Conservation (phyloP, 2,113 vertebrate species). For the Callionymus lyra region DNA sequence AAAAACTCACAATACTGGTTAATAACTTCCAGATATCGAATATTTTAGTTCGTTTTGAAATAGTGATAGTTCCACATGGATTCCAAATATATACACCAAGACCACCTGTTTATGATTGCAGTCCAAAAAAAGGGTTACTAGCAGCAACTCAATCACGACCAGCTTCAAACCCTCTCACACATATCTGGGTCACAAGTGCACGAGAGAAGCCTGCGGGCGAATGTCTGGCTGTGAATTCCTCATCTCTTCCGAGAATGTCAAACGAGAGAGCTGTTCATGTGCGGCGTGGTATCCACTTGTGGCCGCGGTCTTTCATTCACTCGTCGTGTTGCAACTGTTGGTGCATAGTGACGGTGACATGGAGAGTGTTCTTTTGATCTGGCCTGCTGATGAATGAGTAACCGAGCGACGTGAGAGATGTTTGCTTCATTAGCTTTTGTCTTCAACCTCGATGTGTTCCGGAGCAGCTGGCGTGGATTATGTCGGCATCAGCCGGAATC, state of each 20-base stretch:
- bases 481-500: conserved; percentile 84
- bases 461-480: conserved; percentile 85
- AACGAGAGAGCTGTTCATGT: conserved; percentile 25
- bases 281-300: conserved; percentile 22
- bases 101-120: no score
- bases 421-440: no score
- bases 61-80: no score
- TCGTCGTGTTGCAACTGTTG: conserved; percentile 23
- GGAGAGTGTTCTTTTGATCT: conserved; percentile 27
- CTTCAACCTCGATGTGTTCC: neutral
- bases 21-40: no score
- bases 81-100: no score
- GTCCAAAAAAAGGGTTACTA: no score
- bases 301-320: conserved; percentile 17
- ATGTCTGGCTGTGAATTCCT: conserved; percentile 25
- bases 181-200: conserved; percentile 37
- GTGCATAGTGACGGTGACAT: conserved; percentile 2
- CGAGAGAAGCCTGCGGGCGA: conserved; percentile 28
- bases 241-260: conserved; percentile 33
- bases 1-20: no score
- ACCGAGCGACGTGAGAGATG: conserved; percentile 17
- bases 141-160: conserved; percentile 23
- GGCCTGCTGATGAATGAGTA: conserved; percentile 15
- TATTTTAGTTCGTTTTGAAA: no score
- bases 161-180: conserved; percentile 15